These are phyloP conservation scores for Pantherophis alleghaniensis DNA, from an alignment of 2,797 vertebrate genomes.

Conservation along the genomic window DNA sequence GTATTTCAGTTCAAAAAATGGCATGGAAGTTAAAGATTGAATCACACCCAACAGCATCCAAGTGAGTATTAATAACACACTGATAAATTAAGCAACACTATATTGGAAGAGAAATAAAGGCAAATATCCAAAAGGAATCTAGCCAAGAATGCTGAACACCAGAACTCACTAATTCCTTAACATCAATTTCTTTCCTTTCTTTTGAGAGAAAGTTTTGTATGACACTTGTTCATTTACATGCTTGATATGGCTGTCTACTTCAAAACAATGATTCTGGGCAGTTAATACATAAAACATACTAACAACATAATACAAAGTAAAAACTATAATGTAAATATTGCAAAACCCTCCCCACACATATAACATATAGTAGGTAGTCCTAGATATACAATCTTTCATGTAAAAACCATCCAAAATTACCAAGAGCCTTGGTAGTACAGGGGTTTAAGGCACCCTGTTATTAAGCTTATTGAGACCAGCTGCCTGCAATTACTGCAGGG, in stretches of 20 bases:
- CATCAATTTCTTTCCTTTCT: conserved; percentile 47
- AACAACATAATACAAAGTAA: not conserved
- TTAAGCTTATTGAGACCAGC: too few species aligned
- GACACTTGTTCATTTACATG: conserved; percentile 27
- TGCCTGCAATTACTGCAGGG: too few species aligned
- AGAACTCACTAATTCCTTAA: conserved; percentile 48
- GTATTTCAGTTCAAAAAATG: conserved; percentile 26
- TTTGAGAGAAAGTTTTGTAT: conserved; percentile 28
- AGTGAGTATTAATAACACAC: conserved; percentile 39
- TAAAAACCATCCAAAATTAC: not conserved
- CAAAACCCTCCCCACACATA: not conserved
- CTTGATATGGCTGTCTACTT: not conserved
- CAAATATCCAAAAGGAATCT: conserved; percentile 52
- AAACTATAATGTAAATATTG: not conserved
- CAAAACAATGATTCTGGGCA: not conserved
- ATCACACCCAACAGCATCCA: not conserved
- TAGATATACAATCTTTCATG: not conserved
- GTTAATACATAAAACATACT: not conserved
- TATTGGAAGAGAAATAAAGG: conserved; percentile 61
- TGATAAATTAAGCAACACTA: conserved; percentile 54
- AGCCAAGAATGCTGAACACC: conserved; percentile 52
- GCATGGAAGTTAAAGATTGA: conserved; percentile 47
- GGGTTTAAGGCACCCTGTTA: too few species aligned
- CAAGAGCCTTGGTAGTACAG: too few species aligned
- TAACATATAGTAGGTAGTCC: not conserved